These are phyloP conservation scores for Dunckerocampus dactyliophorus DNA, from an alignment of 2,113 vertebrate genomes.

Conservation along the genomic window DNA sequence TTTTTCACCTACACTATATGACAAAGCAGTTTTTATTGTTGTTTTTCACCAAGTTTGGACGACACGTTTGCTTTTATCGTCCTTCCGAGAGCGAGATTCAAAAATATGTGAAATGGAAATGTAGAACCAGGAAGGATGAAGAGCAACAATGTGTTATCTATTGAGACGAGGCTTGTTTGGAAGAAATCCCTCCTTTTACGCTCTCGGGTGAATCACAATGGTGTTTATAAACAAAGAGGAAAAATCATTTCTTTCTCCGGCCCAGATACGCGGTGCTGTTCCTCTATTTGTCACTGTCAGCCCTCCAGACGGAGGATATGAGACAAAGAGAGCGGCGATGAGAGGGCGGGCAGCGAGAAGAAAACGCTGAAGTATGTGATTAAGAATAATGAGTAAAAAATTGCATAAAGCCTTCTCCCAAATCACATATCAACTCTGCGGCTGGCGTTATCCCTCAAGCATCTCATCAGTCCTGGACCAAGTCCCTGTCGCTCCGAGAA, in stretches of 20 bases:
- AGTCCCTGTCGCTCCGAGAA: constrained; percentile 57
- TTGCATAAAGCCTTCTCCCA: constrained; percentile 76
- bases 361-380: constrained; percentile 79
- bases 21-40: too few species aligned
- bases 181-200: constrained; percentile 36
- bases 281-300: constrained; percentile 79
- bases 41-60: too few species aligned
- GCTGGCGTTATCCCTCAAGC: constrained; percentile 73
- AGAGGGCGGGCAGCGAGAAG: constrained; percentile 59
- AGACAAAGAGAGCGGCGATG: constrained; percentile 53
- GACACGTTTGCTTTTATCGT: background rate
- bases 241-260: constrained; percentile 75
- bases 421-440: constrained; percentile 76
- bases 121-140: constrained; percentile 35
- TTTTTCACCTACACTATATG: too few species aligned
- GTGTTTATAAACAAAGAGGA: constrained; percentile 56
- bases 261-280: constrained; percentile 68
- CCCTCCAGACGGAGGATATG: constrained; percentile 76
- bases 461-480: constrained; percentile 74
- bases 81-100: background rate
- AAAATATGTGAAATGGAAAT: constrained; percentile 18
- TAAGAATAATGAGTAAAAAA: constrained; percentile 81
- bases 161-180: constrained; percentile 45
- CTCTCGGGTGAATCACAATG: constrained; percentile 55
- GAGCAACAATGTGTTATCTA: constrained; percentile 40